Percentiles rank a stretch among this genome's conserved stretches.
phyloP scores from a whole-genome alignment of 2,797 vertebrate genomes.

The Gallinago solitaria region DNA sequence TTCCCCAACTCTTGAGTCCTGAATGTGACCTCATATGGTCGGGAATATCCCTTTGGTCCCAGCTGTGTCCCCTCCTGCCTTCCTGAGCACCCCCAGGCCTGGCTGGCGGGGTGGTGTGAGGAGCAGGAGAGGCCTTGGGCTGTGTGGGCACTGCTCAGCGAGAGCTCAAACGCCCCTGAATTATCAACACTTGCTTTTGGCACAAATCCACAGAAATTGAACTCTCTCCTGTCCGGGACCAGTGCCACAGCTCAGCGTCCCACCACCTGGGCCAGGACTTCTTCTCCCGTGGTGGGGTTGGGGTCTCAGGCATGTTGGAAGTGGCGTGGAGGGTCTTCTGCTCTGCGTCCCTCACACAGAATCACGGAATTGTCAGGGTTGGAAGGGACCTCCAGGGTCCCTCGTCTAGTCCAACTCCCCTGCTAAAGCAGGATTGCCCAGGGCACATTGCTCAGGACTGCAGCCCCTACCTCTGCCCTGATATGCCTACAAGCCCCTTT shows the following conservation, averaged over 20 bases:
- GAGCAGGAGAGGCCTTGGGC: neutral
- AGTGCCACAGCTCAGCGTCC: neutral
- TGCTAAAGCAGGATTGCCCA: too few relatives aligned
- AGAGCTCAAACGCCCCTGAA: neutral
- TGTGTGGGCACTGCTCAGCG: neutral
- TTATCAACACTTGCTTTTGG: neutral
- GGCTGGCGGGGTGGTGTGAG: neutral
- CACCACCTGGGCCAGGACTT: rapidly evolving
- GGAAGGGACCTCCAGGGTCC: too few relatives aligned
- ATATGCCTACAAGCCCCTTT: rapidly evolving
- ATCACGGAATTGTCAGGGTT: too few relatives aligned
- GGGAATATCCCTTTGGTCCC: neutral
- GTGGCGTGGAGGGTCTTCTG: rapidly evolving
- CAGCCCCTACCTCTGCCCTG: neutral
- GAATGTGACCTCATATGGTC: neutral
- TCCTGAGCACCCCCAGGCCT: too few relatives aligned
- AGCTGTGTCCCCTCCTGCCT: neutral
- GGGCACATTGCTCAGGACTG: too few relatives aligned
- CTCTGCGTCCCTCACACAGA: rapidly evolving
- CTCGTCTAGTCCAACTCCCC: too few relatives aligned
- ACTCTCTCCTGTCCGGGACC: neutral
- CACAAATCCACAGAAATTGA: neutral
- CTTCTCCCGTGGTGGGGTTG: rapidly evolving
- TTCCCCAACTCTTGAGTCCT: neutral
- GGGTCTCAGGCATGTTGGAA: rapidly evolving